Evolutionary conservation across 2,888 invertebrate species (phyloP).

Genomic region (Tetrapedia diversipes): DNA sequence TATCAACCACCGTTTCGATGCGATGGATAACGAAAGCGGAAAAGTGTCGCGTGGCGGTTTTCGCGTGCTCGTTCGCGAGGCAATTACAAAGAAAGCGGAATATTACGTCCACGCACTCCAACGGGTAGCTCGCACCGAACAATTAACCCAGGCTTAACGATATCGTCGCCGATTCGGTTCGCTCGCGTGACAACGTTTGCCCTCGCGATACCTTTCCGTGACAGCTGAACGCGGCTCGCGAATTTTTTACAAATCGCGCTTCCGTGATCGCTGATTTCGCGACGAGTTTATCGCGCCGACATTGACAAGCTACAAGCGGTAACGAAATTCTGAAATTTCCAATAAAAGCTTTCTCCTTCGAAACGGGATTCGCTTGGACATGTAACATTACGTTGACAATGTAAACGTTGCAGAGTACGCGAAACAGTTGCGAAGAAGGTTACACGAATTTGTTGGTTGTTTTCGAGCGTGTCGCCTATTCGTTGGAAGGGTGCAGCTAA

Average conservation of each 20-base stretch:
- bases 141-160: conserved; percentile 58
- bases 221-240: conserved; percentile 47
- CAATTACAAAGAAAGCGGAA: conserved; percentile 39
- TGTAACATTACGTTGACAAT: too few relatives aligned
- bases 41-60: conserved; percentile 54
- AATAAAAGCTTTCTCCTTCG: neutral
- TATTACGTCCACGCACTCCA: conserved; percentile 32
- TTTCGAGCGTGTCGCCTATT: too few relatives aligned
- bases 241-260: conserved; percentile 59
- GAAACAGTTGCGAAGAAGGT: neutral
- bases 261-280: conserved; percentile 46
- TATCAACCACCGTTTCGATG: conserved; percentile 13
- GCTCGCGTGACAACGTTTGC: conserved; percentile 61
- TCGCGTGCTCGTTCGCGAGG: conserved; percentile 41
- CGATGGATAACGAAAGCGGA: conserved; percentile 29
- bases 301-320: conserved; percentile 35
- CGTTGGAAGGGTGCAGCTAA: conserved; percentile 7
- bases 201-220: conserved; percentile 39
- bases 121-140: conserved; percentile 38
- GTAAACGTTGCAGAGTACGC: neutral
- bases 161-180: conserved; percentile 62
- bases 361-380: too few relatives aligned
- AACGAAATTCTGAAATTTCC: conserved; percentile 1
- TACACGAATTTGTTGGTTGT: too few relatives aligned
- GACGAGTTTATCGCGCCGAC: conserved; percentile 35